Evolutionary conservation across 2,888 invertebrate genomes (phyloP), one percentile per base, ranked within the genome.

Genomic region (Lithosia quadra): DNA sequence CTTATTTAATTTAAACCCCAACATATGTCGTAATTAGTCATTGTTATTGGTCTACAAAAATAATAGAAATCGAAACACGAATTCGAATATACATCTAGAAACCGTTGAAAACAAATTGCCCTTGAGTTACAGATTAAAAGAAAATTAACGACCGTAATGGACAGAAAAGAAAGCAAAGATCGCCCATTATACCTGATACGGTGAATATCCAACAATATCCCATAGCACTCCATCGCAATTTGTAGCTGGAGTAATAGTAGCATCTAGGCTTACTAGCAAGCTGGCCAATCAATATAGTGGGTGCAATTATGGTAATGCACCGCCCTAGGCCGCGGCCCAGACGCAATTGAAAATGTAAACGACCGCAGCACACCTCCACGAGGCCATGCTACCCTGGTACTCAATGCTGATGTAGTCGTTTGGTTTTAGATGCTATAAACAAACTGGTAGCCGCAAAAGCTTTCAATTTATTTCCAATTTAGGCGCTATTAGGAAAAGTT

Each of bases 231-330:
- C 64, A 69, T 66, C 56, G 78, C 80, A 74, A 79, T 76, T 78
- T 78, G 72, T 72, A 76, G 58, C 59, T 39, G 55, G 53, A 57
- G 67, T 24, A 43, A 15, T 53, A 28, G 63, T 36, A 65, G 84
- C 81, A 79, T 83, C 84, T 84, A 84, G 85, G 80, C 81, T 80
- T 76, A 84, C 82, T 85, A 81, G 87, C 87, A 79, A 87, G 88
- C 86, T 81, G 81, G 87, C 90, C 93, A 94, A 94, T 94, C 94
- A 94, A 94, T 93, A 91, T 87, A 90, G 88, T 84, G 86, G 84
- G 86, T 89, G 92, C 94, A 93, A 94, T 94, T 94, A 94, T 94
- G 94, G 87, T 93, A 94, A 94, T 94, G 92, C 87, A 89, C 80
- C 85, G 90, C 92, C 91, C 88, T 85, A 86, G 88, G 90, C 89